Evolutionary conservation across 1,140 invertebrate genomes (phyloP), one percentile per base, ranked within the genome.

Genomic region (Schmidtea mediterranea): DNA sequence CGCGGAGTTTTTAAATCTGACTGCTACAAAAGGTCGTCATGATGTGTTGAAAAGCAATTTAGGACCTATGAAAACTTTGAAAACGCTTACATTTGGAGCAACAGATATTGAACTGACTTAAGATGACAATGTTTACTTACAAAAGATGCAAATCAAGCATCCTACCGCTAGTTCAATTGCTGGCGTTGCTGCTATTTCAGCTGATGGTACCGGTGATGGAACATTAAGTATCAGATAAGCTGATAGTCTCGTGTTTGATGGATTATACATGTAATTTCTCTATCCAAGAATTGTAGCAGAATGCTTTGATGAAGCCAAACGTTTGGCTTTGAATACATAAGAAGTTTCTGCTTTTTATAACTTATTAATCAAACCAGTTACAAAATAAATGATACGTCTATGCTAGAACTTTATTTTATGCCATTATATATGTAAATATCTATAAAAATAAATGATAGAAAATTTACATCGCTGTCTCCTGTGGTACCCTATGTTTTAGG

Each of bases 31-130:
- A 70, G 90, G 90, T 40, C 78, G 98, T 52, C 86, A 95, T 68
- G 89, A 97, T 75, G 86, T 98, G 16, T 82, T 98, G 75, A 83
- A 77, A 67, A 81, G 82, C 51, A 98, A 97, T 72, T 73, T 99
- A 51, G 92, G 92, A 3, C 92, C 92, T 0, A 92, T 90, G 68
- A 92, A 92, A 59, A 99, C 90, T 21, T 79, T 95, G 74, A 98
- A 99, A 76, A 97, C 98, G 92, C 70, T 98, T 56, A 89, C 98
- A 1, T 95, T 89, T 55, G 92, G 90, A 43, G 75, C 87, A 41
- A 92, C 92, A 43, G 92, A 98, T 57, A 92, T 99, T 45, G 97
- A 98, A 71, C 82, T 98, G 43, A 98, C 92, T 2, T 98, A 98
- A 64, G 92, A 99, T 69, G 92, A 92, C 38, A 98, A 97, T 73